Conservation (phyloP, 2,888 invertebrate species). For the Phalangium opilio region DNA sequence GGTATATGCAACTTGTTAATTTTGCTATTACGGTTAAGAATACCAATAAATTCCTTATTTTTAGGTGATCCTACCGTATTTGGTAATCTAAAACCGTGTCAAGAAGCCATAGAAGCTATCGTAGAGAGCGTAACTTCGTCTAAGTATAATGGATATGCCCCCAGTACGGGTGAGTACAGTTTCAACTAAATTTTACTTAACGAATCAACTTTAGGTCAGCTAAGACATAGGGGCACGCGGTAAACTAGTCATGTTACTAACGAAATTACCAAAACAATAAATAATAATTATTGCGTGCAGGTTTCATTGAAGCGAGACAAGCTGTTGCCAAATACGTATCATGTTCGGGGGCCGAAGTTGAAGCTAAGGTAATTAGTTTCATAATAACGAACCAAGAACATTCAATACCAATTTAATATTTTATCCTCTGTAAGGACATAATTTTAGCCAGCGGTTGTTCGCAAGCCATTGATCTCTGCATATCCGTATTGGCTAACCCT, state of each 20-base stretch:
- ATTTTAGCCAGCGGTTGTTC: constrained; percentile 92
- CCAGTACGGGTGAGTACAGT: constrained; percentile 28
- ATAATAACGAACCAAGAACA: not conserved
- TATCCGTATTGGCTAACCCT: constrained; percentile 67
- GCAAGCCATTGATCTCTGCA: constrained; percentile 81
- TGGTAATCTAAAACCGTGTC: constrained; percentile 72
- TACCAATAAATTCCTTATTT: not conserved
- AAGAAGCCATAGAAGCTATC: constrained; percentile 64
- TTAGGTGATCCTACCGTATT: constrained; percentile 95
- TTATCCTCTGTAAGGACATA: constrained; percentile 47
- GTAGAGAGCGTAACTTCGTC: constrained; percentile 50
- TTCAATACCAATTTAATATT: not conserved
- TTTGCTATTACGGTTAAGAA: not conserved
- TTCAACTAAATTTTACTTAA: too few relatives aligned
- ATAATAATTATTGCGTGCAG: constrained; percentile 32
- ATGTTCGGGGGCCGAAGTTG: constrained; percentile 28
- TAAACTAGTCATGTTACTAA: too few relatives aligned
- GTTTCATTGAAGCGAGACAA: constrained; percentile 52
- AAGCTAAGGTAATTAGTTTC: constrained; percentile 32
- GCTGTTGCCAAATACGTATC: constrained; percentile 78
- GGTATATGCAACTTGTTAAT: constrained; percentile 46
- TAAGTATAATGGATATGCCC: constrained; percentile 72
- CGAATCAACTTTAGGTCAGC: too few relatives aligned
- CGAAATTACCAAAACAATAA: too few relatives aligned
- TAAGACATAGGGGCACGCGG: too few relatives aligned